Evolutionary conservation across 53 echinoderm and acorn worm species (phyloP), one percentile per base, ranked within the genome.

Genomic region (Temnopleurus reevesii): DNA sequence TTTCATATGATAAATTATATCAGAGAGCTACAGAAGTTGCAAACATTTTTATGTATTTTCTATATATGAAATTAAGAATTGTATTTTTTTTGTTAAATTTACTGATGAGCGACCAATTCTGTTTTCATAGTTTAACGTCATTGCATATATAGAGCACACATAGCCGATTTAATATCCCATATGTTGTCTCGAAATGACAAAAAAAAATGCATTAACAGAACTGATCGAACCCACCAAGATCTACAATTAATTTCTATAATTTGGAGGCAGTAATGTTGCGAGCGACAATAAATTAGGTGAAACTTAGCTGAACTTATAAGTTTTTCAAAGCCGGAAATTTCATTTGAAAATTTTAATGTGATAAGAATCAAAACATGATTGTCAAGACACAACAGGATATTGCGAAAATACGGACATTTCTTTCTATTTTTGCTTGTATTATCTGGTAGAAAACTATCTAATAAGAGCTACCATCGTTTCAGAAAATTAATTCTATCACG

Each of bases 91-190:
- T n/a, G n/a, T n/a, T n/a, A n/a, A n/a, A n/a, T n/a, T n/a, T n/a
- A n/a, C n/a, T n/a, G n/a, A n/a, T n/a, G n/a, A n/a, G n/a, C n/a
- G n/a, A n/a, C n/a, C n/a, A 63, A 63, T 1, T 25, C 31, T 63
- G 18, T 63, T 33, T 63, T 63, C 19, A 10, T 41, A 34, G 4
- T 60, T 65, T 5, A 33, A 34, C 12, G 19, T n/a, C 25, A 2
- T 4, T 56, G 19, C 56, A 38, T 66, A 51, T 8, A 51, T 12
- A 55, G 36, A 83, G 55, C 35, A 83, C 54, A 83, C 83, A 55
- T 35, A 53, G 83, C 54, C 57, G 83, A 83, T 83, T 18, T 33
- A 83, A 9, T 30, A 56, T 83, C 83, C 83, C 83, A 83, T 55
- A 21, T 83, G 55, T 34, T 53, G 31, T 83, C 36, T 55, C 83